Percentiles rank a stretch among this genome's conserved stretches.
These are phyloP conservation scores for Pempheris klunzingeri DNA, from an alignment of 2,797 vertebrate genomes.

Conservation along the genomic window DNA sequence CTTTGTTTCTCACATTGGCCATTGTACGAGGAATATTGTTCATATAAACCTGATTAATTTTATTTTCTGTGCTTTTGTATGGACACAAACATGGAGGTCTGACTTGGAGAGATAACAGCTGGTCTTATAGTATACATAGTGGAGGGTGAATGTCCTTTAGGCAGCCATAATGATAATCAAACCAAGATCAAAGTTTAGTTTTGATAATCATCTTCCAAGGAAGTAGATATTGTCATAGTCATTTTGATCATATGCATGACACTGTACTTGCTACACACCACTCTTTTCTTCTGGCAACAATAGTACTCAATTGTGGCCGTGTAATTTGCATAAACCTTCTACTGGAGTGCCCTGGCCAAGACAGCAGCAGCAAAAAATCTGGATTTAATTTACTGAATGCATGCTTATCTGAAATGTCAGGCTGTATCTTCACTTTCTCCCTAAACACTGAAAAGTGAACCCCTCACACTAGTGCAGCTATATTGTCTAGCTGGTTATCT, in stretches of 20 bases:
- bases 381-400: background rate
- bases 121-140: background rate
- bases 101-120: conserved; percentile 25
- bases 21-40: conserved; percentile 28
- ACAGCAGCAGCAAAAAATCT: conserved; percentile 1
- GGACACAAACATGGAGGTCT: conserved; percentile 5
- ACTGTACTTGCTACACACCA: background rate
- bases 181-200: background rate
- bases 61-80: conserved; percentile 2
- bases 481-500: background rate
- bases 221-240: background rate
- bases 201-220: background rate
- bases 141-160: conserved; percentile 8
- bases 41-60: conserved; percentile 33
- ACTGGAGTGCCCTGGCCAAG: background rate
- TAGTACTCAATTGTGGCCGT: background rate
- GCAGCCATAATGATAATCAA: conserved; percentile 3
- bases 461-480: background rate
- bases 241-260: background rate
- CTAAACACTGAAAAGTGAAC: background rate
- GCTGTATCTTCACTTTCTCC: background rate
- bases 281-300: background rate
- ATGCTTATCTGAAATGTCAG: background rate
- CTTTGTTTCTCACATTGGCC: conserved; percentile 43
- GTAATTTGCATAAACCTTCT: too few relatives aligned